These are phyloP conservation scores for Micrasema minimum DNA, from an alignment of 1,140 invertebrate species.

Conservation along the genomic window DNA sequence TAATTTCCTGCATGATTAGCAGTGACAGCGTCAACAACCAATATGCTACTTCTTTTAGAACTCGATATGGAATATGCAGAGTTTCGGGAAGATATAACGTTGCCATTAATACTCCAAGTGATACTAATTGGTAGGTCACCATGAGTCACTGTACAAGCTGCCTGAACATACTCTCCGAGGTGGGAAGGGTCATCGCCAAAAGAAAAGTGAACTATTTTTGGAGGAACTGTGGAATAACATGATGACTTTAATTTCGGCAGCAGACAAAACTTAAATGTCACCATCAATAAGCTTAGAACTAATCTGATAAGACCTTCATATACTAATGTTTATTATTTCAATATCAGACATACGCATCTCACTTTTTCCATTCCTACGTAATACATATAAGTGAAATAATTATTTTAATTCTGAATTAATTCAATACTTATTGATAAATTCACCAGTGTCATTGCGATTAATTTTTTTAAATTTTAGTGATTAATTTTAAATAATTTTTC, in stretches of 20 bases:
- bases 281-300: too few relatives aligned
- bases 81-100: constrained; percentile 68
- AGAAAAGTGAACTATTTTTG: constrained; percentile 71
- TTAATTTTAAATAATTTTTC: too few relatives aligned
- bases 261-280: too few relatives aligned
- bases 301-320: too few relatives aligned
- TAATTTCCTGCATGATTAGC: constrained; percentile 81
- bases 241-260: neutral
- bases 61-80: constrained; percentile 73
- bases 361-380: too few relatives aligned
- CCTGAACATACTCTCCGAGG: constrained; percentile 76
- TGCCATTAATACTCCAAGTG: constrained; percentile 75
- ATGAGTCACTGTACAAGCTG: constrained; percentile 86
- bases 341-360: too few relatives aligned
- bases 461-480: too few relatives aligned
- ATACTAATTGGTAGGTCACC: constrained; percentile 86
- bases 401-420: too few relatives aligned
- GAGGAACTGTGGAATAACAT: constrained; percentile 63
- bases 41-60: constrained; percentile 75
- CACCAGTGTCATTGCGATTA: too few relatives aligned
- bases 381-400: too few relatives aligned
- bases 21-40: constrained; percentile 78
- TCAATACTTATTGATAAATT: too few relatives aligned
- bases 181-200: constrained; percentile 76
- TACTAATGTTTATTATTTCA: too few relatives aligned